A percentile compares a stretch with the other conserved stretches of the same genome.
Evolutionary conservation across 2,888 invertebrate species (phyloP).

Genomic region (Apeira syringaria): DNA sequence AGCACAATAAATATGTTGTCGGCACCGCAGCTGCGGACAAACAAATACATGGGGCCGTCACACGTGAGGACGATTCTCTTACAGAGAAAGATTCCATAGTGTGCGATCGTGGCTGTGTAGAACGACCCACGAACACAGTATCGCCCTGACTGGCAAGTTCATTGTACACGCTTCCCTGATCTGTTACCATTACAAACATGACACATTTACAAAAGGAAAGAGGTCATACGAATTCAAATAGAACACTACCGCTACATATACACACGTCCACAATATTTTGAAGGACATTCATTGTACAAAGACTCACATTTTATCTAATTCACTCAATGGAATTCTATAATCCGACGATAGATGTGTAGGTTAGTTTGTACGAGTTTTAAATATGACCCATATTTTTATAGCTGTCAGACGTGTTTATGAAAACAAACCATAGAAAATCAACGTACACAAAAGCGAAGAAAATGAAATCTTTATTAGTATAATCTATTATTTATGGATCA

Average conservation of each 20-base stretch:
- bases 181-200: slow-evolving; percentile 54
- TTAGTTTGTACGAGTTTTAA: slow-evolving; percentile 38
- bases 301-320: slow-evolving; percentile 39
- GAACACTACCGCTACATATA: too few species aligned
- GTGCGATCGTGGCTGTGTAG: slow-evolving; percentile 39
- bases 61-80: slow-evolving; percentile 70
- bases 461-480: slow-evolving; percentile 59
- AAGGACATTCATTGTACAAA: slow-evolving; percentile 40
- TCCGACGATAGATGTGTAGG: slow-evolving; percentile 50
- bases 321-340: slow-evolving; percentile 47
- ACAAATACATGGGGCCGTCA: slow-evolving; percentile 75
- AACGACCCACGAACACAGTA: slow-evolving; percentile 32
- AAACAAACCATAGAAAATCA: slow-evolving; percentile 59
- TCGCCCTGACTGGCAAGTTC: slow-evolving; percentile 66
- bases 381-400: slow-evolving; percentile 61
- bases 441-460: slow-evolving; percentile 46
- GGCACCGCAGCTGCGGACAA: slow-evolving; percentile 81
- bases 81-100: slow-evolving; percentile 28
- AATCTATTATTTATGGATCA: slow-evolving; percentile 59
- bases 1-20: slow-evolving; percentile 84
- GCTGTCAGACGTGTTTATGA: slow-evolving; percentile 55
- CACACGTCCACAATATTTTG: slow-evolving; percentile 33
- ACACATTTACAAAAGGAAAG: slow-evolving; percentile 55
- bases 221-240: slow-evolving; percentile 53
- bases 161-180: slow-evolving; percentile 62